Percentiles rank a stretch among this genome's conserved stretches.
Conservation (phyloP, 2,888 invertebrate genomes). For the Hartigia nigra region DNA sequence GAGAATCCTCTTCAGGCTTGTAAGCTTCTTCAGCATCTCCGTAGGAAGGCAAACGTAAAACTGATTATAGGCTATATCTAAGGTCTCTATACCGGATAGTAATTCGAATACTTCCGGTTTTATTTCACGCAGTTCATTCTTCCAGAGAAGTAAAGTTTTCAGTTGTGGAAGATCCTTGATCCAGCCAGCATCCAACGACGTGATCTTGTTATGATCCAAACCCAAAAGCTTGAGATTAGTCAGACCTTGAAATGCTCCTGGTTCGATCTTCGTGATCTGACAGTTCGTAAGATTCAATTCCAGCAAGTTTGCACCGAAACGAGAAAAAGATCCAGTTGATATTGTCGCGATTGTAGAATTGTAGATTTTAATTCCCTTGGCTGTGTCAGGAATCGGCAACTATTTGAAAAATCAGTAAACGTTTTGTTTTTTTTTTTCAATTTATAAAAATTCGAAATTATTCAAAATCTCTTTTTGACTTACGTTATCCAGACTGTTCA, state of each 20-base stretch:
- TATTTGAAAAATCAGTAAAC: neutral
- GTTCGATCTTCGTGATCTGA: conserved; percentile 27
- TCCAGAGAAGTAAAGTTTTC: conserved; percentile 22
- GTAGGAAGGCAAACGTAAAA: conserved; percentile 15
- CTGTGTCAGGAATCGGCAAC: neutral
- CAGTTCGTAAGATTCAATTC: conserved; percentile 30
- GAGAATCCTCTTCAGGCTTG: conserved; percentile 22
- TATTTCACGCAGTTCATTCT: conserved; percentile 26
- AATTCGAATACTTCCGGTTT: conserved; percentile 27
- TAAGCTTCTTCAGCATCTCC: conserved; percentile 23
- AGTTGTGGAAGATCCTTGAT: conserved; percentile 22
- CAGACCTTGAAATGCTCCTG: conserved; percentile 29
- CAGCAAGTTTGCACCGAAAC: conserved; percentile 16
- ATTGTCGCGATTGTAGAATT: conserved; percentile 4
- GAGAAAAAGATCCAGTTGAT: conserved; percentile 18
- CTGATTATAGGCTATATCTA: conserved; percentile 30
- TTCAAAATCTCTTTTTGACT: neutral
- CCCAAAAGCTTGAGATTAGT: conserved; percentile 23
- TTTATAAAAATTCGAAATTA: neutral
- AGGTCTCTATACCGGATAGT: conserved; percentile 18
- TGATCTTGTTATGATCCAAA: conserved; percentile 29
- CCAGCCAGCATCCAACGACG: conserved; percentile 26
- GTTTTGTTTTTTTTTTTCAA: neutral
- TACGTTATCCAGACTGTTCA: conserved; percentile 23
- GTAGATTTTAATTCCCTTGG: conserved; percentile 12